These are phyloP conservation scores for Dasysyrphus albostriatus DNA, from an alignment of 2,888 invertebrate genomes.

Conservation along the genomic window DNA sequence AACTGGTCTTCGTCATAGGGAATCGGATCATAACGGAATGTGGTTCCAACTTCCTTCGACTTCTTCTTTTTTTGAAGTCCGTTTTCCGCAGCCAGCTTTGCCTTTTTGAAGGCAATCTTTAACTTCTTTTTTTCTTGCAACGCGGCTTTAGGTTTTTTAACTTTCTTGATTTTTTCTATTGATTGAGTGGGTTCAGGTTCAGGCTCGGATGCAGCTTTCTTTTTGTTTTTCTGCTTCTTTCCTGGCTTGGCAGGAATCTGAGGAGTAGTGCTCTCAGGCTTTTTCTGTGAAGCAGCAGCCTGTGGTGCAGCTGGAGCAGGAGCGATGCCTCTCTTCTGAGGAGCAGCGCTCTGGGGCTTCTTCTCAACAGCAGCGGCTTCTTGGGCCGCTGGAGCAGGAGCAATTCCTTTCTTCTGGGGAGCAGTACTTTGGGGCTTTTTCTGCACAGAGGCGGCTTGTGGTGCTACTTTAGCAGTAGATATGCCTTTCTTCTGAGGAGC, in stretches of 20 bases:
- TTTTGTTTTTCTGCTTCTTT: conserved; percentile 14
- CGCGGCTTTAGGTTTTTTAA: not conserved
- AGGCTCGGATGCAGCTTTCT: not conserved
- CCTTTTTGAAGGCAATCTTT: conserved; percentile 36
- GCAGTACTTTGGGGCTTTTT: too few relatives aligned
- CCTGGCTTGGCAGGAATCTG: not conserved
- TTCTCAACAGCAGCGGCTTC: not conserved
- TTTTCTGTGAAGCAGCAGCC: not conserved
- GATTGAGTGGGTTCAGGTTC: not conserved
- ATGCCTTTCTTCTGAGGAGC: too few relatives aligned
- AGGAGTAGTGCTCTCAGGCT: not conserved
- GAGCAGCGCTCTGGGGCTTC: not conserved
- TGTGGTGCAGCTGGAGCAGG: not conserved
- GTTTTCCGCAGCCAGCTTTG: not conserved
- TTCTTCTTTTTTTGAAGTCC: conserved; percentile 4
- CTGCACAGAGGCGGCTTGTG: too few relatives aligned
- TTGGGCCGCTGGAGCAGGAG: not conserved
- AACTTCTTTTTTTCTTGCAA: conserved; percentile 40
- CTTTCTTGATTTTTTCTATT: not conserved
- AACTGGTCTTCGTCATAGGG: conserved; percentile 80
- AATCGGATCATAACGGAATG: conserved; percentile 76
- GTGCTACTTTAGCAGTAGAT: too few relatives aligned
- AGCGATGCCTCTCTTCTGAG: not conserved
- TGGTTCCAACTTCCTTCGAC: not conserved
- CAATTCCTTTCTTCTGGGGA: too few relatives aligned